Conservation (phyloP, 2,888 invertebrate genomes). For the Microplitis manilae region DNA sequence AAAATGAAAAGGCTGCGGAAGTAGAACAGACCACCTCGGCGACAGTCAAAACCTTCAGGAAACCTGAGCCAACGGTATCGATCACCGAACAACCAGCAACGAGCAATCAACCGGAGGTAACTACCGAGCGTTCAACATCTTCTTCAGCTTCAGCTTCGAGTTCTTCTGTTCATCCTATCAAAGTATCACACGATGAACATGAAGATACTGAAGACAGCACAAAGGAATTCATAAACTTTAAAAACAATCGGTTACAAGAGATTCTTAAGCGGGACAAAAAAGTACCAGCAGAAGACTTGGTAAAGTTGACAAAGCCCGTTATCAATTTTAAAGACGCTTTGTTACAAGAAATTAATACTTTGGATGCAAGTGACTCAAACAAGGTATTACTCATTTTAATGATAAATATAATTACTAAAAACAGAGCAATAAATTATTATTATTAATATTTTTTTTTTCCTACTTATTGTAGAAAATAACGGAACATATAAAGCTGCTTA, state of each 20-base stretch:
- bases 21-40: conserved; percentile 27
- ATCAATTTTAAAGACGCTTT: conserved; percentile 59
- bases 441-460: conserved; percentile 8
- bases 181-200: neutral
- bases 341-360: conserved; percentile 60
- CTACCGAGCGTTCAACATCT: neutral
- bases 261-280: conserved; percentile 15
- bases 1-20: conserved; percentile 22
- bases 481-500: conserved; percentile 55
- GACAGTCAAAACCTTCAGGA: conserved; percentile 26
- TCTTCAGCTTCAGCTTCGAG: neutral
- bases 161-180: neutral
- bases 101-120: conserved; percentile 21
- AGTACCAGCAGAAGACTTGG: conserved; percentile 2
- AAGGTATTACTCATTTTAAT: neutral
- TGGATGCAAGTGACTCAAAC: conserved; percentile 57
- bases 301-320: conserved; percentile 45
- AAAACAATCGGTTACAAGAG: conserved; percentile 17
- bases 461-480: conserved; percentile 54
- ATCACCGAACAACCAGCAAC: neutral
- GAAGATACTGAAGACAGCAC: conserved; percentile 6
- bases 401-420: conserved; percentile 9
- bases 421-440: neutral
- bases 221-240: neutral
- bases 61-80: conserved; percentile 16